Conservation (phyloP, 2,797 vertebrate species). For the Phrynocephalus forsythii region DNA sequence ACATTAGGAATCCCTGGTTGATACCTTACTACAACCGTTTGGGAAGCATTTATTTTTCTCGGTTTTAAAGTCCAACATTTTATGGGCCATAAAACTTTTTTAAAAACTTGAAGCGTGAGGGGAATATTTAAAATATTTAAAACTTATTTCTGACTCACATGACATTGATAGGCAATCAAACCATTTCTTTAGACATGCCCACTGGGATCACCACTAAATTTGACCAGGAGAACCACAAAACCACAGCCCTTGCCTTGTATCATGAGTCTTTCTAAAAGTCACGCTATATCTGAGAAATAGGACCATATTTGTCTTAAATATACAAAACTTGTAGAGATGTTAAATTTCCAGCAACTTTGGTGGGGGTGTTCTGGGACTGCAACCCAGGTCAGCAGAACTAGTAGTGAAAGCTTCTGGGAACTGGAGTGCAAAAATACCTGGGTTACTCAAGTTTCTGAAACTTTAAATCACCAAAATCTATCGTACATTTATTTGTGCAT, state of each 20-base stretch:
- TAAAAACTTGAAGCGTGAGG: not conserved
- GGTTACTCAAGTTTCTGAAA: no score
- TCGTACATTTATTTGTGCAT: not conserved
- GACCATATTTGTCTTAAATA: no score
- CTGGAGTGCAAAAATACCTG: no score
- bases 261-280: not conserved
- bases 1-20: not conserved
- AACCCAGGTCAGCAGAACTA: no score
- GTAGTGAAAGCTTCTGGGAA: no score
- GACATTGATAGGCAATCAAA: not conserved
- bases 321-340: no score
- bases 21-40: not conserved
- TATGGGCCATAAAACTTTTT: slow-evolving; percentile 10
- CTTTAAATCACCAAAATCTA: no score
- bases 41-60: not conserved
- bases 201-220: not conserved
- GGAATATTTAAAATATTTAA: not conserved
- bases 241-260: not conserved
- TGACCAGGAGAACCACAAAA: not conserved
- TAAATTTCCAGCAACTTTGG: no score
- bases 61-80: not conserved
- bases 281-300: not conserved
- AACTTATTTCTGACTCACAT: not conserved
- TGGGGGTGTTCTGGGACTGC: no score
- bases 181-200: not conserved